Evolutionary conservation across 2,113 vertebrate species (phyloP), one percentile per base, ranked within the genome.

Genomic region (Agelaius phoeniceus): DNA sequence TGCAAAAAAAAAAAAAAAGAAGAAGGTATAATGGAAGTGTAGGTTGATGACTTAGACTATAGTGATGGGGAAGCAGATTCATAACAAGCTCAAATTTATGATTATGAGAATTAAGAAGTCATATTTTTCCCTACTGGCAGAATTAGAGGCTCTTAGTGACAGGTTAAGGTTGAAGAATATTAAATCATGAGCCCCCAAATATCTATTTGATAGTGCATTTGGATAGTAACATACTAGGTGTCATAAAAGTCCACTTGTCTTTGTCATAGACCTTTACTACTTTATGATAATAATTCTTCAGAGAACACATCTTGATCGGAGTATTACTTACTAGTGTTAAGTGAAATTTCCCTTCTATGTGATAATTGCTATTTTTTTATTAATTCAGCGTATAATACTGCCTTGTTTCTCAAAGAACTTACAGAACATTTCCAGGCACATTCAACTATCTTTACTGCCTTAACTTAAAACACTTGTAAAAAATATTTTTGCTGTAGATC

Each of bases 131-230:
- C 44, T 55, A 54, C 13, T 97, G 93, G 77, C 89, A 91, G 94
- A 96, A 84, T 94, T 96, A 97, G 94, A 97, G 75, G 46, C 78
- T 97, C 88, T 97, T 92, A 96, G 89, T 96, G 94, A 97, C 93
- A 96, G 88, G 89, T 92, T 92, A 93, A 90, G 82, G 63, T 69
- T 96, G 92, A 97, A 94, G 39, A 89, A 92, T 87, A 91, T 86
- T 97, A 98, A 98, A 97, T 97, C 88, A 95, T 17, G 33, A 67
- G 46, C 71, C 96, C 63, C 81, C 87, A 97, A 97, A 96, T 97
- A 97, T 82, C 81, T 97, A 86, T 97, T 96, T 96, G 96, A 97
- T 97, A 96, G 90, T 89, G 67, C 66, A 91, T 95, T 94, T 92
- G 44, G 62, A 88, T 86, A 72, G 81, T 93, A 95, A 97, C 92